Conservation (phyloP, 2,797 vertebrate species). For the Diceros bicornis region DNA sequence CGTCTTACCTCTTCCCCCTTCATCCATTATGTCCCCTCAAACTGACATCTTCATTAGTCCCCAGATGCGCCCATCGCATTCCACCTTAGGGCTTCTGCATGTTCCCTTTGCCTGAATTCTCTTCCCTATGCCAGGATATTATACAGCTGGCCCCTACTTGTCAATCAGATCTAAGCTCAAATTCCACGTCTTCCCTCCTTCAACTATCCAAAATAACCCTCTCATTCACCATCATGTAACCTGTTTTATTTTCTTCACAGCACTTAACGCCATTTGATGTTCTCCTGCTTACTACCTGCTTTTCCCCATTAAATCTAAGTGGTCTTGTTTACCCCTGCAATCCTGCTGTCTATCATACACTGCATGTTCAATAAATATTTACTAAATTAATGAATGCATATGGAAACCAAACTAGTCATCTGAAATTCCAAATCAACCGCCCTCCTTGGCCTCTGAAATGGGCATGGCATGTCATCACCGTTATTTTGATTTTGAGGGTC, state of each 20-base stretch:
- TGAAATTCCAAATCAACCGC: not conserved
- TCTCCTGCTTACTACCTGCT: not conserved
- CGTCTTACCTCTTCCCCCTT: fast-evolving
- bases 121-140: not conserved
- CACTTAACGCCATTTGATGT: fast-evolving
- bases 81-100: fast-evolving
- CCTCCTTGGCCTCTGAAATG: not conserved
- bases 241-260: not conserved
- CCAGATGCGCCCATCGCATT: not conserved
- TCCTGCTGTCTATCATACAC: not conserved
- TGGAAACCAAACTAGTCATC: not conserved
- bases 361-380: not conserved
- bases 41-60: too few relatives aligned
- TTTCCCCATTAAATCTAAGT: not conserved
- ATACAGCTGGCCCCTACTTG: not conserved
- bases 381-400: not conserved
- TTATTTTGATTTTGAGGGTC: not conserved
- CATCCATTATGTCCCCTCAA: too few relatives aligned
- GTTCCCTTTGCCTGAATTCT: not conserved
- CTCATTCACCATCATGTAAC: not conserved
- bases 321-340: not conserved
- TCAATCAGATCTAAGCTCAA: not conserved
- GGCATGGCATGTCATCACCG: too few relatives aligned
- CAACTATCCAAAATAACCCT: not conserved
- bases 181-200: not conserved